Conservation (phyloP, 2,113 vertebrate genomes). For the Ctenomys sociabilis region DNA sequence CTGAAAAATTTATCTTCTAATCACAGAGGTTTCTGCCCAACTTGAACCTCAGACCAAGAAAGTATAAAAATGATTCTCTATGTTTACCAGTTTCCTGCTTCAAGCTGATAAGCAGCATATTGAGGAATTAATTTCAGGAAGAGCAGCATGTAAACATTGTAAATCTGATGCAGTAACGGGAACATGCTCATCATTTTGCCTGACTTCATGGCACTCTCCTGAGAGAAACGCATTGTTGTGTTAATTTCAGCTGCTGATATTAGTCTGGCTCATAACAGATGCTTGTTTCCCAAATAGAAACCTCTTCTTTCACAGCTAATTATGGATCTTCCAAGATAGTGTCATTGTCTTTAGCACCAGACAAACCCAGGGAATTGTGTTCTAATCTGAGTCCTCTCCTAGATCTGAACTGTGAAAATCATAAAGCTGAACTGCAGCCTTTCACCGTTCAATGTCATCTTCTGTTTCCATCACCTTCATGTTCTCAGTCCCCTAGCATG, state of each 20-base stretch:
- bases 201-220: neutral
- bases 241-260: constrained; percentile 9
- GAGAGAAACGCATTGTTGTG: neutral
- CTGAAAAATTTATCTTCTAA: constrained; percentile 19
- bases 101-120: constrained; percentile 43
- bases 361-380: neutral
- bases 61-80: neutral
- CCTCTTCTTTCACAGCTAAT: neutral
- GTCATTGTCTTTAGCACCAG: neutral
- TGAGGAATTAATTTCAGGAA: constrained; percentile 38
- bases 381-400: neutral
- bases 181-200: neutral
- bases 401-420: neutral
- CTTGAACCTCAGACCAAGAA: constrained; percentile 39
- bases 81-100: constrained; percentile 55
- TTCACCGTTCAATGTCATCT: neutral
- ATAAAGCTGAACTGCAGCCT: neutral
- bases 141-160: neutral
- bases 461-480: neutral
- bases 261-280: neutral
- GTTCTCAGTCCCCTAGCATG: neutral
- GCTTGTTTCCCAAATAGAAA: neutral
- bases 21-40: constrained; percentile 3
- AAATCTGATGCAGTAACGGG: constrained; percentile 4
- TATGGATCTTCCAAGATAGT: neutral